Percentiles rank a stretch among this genome's conserved stretches.
These are phyloP conservation scores for Coregonus sp. DNA, from an alignment of 2,797 vertebrate genomes.

Conservation along the genomic window DNA sequence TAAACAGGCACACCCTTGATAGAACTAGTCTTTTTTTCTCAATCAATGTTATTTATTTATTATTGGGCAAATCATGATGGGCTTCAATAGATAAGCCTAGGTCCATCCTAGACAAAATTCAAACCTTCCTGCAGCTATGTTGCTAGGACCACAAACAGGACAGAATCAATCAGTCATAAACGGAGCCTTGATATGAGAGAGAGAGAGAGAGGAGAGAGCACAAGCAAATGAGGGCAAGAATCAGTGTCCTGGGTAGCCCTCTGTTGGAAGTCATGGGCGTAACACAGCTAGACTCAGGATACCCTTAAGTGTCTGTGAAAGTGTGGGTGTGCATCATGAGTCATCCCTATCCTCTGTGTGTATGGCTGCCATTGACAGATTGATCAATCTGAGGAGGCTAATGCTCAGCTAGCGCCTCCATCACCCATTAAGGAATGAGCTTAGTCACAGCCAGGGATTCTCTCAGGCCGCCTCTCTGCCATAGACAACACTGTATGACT, in stretches of 20 bases:
- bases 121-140: background rate
- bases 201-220: background rate
- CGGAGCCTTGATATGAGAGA: background rate
- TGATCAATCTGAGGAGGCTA: constrained; percentile 2
- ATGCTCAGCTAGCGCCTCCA: background rate
- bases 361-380: constrained; percentile 15
- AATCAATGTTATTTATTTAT: background rate
- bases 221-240: no score
- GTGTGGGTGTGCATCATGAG: constrained; percentile 8
- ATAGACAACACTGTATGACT: background rate
- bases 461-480: background rate
- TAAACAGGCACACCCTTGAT: no score
- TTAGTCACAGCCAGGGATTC: background rate
- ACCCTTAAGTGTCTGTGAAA: background rate
- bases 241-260: no score
- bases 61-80: no score
- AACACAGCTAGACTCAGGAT: background rate
- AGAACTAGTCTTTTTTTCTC: background rate
- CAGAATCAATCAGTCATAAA: no score
- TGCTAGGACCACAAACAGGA: no score
- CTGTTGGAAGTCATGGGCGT: background rate
- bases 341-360: constrained; percentile 2
- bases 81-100: background rate
- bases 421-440: constrained; percentile 2
- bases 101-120: background rate